A percentile compares a stretch with the other conserved stretches of the same genome.
Evolutionary conservation across 1,140 invertebrate species (phyloP).

Genomic region (Listronotus oregonensis): DNA sequence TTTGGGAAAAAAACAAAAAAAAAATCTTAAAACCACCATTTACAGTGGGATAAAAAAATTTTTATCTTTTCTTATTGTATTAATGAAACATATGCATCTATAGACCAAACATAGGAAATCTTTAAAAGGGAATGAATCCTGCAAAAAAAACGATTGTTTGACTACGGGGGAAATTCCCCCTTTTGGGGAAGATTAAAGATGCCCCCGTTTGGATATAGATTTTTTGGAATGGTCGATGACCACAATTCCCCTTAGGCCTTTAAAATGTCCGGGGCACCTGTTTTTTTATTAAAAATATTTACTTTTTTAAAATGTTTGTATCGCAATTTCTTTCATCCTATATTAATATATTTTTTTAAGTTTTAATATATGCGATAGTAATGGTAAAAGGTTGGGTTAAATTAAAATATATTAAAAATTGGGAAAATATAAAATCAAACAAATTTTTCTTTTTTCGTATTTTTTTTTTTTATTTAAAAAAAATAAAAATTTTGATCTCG

Average conservation of each 20-base stretch:
- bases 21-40: slow-evolving; percentile 39
- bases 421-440: no score
- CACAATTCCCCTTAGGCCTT: slow-evolving; percentile 39
- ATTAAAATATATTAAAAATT: no score
- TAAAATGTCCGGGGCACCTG: neutral
- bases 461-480: no score
- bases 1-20: slow-evolving; percentile 38
- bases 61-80: slow-evolving; percentile 39
- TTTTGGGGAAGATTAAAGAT: slow-evolving; percentile 47
- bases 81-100: slow-evolving; percentile 40
- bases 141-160: slow-evolving; percentile 31
- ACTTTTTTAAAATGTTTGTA: no score
- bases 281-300: no score
- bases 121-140: slow-evolving; percentile 36
- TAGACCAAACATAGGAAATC: slow-evolving; percentile 28
- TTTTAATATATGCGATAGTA: no score
- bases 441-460: no score
- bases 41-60: slow-evolving; percentile 41
- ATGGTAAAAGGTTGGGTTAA: no score
- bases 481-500: no score
- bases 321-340: no score
- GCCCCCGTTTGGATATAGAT: slow-evolving; percentile 39
- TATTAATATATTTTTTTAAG: no score
- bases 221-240: slow-evolving; percentile 40
- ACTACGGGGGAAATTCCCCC: slow-evolving; percentile 39